A percentile compares a stretch with the other conserved stretches of the same genome.
phyloP scores from a whole-genome alignment of 2,888 invertebrate species.

The Coelogynopora nodosa region DNA sequence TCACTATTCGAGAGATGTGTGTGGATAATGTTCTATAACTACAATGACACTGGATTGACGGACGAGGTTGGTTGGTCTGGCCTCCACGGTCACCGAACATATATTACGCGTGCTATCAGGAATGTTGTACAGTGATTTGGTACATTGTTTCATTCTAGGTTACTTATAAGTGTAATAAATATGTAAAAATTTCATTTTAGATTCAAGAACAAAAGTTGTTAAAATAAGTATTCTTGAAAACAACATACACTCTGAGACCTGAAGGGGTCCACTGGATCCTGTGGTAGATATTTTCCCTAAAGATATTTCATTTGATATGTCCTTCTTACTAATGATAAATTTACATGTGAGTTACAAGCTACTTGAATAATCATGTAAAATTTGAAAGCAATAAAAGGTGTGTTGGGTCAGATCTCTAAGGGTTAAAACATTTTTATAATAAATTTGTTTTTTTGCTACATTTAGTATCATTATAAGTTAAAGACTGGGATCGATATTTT shows the following conservation, averaged over 20 bases:
- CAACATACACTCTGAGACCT: neutral
- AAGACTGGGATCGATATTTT: too few relatives aligned
- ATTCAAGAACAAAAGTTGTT: slow-evolving; percentile 17
- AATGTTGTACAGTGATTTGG: too few relatives aligned
- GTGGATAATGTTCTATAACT: too few relatives aligned
- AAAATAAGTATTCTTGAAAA: slow-evolving; percentile 25
- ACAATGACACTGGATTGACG: too few relatives aligned
- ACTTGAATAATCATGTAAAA: neutral
- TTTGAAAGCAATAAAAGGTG: neutral
- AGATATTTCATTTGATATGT: neutral
- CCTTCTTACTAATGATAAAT: neutral
- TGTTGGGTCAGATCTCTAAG: too few relatives aligned
- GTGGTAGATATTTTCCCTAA: neutral
- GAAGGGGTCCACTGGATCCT: neutral
- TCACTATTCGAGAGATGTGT: too few relatives aligned
- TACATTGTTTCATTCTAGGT: slow-evolving; percentile 19
- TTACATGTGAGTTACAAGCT: neutral
- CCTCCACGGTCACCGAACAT: too few relatives aligned
- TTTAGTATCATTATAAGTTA: too few relatives aligned
- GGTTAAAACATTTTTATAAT: too few relatives aligned
- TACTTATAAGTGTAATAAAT: neutral
- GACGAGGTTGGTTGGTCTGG: too few relatives aligned
- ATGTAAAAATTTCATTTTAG: slow-evolving; percentile 18
- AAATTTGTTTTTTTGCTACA: too few relatives aligned
- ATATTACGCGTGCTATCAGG: too few relatives aligned